Evolutionary conservation across 64 coral and sea anemone genomes (phyloP).

Genomic region (Platygyra sinensis): DNA sequence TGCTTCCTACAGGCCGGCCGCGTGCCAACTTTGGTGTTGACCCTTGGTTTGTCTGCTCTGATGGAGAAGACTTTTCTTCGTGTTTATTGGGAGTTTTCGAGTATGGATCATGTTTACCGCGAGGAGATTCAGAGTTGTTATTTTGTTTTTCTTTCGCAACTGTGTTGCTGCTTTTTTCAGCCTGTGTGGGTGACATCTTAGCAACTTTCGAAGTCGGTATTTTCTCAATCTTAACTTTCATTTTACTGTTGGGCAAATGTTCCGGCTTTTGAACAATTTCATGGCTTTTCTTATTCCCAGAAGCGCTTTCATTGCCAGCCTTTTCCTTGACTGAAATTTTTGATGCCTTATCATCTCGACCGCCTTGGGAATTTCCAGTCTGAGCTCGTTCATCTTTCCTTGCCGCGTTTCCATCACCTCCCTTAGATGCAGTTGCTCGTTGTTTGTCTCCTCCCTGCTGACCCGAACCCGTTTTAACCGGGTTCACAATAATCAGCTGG

Average conservation of each 20-base stretch:
- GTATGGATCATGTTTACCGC: not conserved
- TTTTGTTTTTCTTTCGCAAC: not conserved
- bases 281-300: not conserved
- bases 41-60: not conserved
- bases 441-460: not conserved
- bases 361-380: not conserved
- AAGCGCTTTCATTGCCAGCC: not conserved
- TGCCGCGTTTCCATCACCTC: not conserved
- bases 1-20: constrained; percentile 79
- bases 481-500: constrained; percentile 36
- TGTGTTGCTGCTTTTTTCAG: not conserved
- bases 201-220: not conserved
- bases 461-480: not conserved
- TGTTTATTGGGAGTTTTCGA: not conserved
- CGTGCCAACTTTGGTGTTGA: not conserved
- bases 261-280: not conserved
- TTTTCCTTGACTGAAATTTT: not conserved
- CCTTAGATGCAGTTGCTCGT: not conserved
- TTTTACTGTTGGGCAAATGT: not conserved
- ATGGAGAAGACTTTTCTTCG: not conserved
- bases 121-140: not conserved
- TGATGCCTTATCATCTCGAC: not conserved
- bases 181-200: not conserved
- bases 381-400: not conserved
- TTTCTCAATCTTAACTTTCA: not conserved